Evolutionary conservation across 2,888 invertebrate species (phyloP), one percentile per base, ranked within the genome.

Genomic region (Sturmia bella): DNA sequence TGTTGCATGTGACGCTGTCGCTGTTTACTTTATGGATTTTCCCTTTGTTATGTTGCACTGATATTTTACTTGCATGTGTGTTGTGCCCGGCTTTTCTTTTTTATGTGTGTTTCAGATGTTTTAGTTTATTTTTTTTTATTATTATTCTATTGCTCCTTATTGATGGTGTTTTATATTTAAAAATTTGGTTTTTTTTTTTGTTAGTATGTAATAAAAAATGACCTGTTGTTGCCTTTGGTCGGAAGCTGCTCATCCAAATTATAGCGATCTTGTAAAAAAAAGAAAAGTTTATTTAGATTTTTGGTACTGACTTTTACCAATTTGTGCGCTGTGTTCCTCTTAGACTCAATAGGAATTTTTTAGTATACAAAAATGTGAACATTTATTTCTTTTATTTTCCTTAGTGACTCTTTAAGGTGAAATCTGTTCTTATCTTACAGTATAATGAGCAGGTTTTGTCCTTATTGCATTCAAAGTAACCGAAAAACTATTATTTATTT

Each of bases 11-110:
- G 70, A 27, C 57, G 66, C 72, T 83, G 79, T 63, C 43, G 64
- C 52, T 73, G 69, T 66, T 77, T 78, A 78, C 78, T 82, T 78
- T 78, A 75, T 78, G 70, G 74, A 61, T 78, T 78, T 82, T 74
- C 74, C 66, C 54, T 78, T 81, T 66, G 54, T 77, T 74, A 64
- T 79, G 57, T 76, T 79, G 73, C 70, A 68, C 70, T 59, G 61
- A 52, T 80, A 41, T 24, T 12, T 27, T 27, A 27, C 5, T 9
- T 43, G 24, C n/a, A 7, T 27, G 37, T 21, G 17, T 45, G 48
- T 56, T 66, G 59, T 45, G 50, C 45, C 57, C 52, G 64, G 64
- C 50, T 52, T 72, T 80, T 43, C 21, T 73, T 73, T 45, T 64
- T 17, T 27, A 61, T 77, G 68, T 68, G 48, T 59, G 69, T 48